These are phyloP conservation scores for Bujurquina vittata DNA, from an alignment of 2,113 vertebrate genomes.

Conservation along the genomic window DNA sequence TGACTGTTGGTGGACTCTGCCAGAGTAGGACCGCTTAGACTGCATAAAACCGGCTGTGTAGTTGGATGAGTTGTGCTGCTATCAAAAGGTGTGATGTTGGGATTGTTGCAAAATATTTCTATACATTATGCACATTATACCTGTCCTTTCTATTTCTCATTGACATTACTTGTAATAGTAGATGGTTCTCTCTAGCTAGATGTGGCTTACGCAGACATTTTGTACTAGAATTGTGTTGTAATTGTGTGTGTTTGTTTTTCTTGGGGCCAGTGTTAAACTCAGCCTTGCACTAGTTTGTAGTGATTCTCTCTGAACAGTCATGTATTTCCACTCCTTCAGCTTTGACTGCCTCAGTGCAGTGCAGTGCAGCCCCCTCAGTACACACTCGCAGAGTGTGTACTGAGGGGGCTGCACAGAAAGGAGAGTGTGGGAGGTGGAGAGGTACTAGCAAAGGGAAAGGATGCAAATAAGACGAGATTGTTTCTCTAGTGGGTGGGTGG, in stretches of 20 bases:
- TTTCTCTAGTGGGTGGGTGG: constrained; percentile 70
- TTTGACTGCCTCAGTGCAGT: background rate
- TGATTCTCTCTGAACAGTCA: background rate
- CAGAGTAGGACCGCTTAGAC: no score
- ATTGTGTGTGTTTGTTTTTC: background rate
- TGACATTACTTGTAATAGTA: background rate
- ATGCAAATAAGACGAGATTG: constrained; percentile 67
- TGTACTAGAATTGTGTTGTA: no score
- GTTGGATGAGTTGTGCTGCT: no score
- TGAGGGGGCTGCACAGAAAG: constrained; percentile 13
- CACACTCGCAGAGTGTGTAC: background rate
- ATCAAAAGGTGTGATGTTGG: background rate
- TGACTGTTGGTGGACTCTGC: no score
- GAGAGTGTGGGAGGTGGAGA: constrained; percentile 38
- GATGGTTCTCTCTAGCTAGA: background rate
- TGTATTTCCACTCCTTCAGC: background rate
- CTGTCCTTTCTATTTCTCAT: background rate
- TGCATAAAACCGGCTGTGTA: no score
- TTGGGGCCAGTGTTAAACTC: background rate
- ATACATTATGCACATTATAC: background rate
- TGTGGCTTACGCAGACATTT: background rate
- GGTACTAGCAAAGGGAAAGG: constrained; percentile 16
- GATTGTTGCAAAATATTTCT: background rate
- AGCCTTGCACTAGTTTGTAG: background rate
- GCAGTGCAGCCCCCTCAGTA: no score